Percentiles rank a stretch among this genome's conserved stretches.
Conservation (phyloP, 2,797 vertebrate species). For the Myotis daubentonii region DNA sequence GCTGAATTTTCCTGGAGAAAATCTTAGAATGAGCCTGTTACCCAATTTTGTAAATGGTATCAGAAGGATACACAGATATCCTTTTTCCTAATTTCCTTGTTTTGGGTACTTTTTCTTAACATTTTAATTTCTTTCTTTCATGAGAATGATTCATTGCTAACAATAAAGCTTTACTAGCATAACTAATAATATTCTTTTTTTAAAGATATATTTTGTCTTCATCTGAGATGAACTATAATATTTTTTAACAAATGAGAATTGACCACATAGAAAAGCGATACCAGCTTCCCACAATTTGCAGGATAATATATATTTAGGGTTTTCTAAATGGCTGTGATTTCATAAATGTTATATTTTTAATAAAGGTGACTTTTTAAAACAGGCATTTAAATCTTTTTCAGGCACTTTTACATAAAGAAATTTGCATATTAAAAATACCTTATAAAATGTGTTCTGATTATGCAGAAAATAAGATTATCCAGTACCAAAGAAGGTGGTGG, state of each 20-base stretch:
- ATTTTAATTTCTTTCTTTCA: not conserved
- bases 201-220: not conserved
- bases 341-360: not conserved
- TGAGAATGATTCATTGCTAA: not conserved
- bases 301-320: not conserved
- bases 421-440: not conserved
- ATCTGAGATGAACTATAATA: not conserved
- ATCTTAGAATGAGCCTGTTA: not conserved
- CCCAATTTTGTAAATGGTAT: not conserved
- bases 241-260: not conserved
- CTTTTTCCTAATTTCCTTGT: not conserved
- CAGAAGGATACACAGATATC: not conserved
- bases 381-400: not conserved
- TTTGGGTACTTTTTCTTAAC: not conserved
- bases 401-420: not conserved
- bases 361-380: not conserved
- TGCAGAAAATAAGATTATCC: not conserved
- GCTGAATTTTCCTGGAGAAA: not conserved
- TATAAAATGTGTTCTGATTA: not conserved
- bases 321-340: not conserved
- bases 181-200: not conserved
- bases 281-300: not conserved
- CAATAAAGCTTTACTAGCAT: not conserved
- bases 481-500: not conserved
- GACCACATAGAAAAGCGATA: not conserved